Evolutionary conservation across 2,797 vertebrate species (phyloP), one percentile per base, ranked within the genome.

Genomic region (Enteromius radiatus): DNA sequence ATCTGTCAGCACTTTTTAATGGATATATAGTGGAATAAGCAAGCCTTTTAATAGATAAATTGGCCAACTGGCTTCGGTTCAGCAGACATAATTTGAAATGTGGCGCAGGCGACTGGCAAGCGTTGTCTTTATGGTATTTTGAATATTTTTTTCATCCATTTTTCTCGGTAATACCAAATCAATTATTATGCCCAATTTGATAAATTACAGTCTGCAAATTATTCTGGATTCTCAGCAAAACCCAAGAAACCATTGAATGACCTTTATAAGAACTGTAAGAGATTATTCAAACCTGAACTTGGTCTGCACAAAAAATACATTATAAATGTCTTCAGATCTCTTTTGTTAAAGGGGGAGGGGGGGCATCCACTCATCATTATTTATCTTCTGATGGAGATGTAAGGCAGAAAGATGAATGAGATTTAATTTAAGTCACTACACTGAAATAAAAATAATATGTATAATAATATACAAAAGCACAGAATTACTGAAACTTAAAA

Each of bases 71-170:
- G 91, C 90, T 36, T 76, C 10, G 1, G 15, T 86, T 88, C 86
- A 69, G 79, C 69, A 80, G 76, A 84, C 84, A 86, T 86, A 86
- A 84, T 82, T 86, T 85, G 85, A 86, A 91, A 90, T 84, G 87
- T 85, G 88, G 83, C 91, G 87, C 79, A 85, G 83, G 82, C 81
- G 80, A 87, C 71, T 87, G 89, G 89, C 81, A 81, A 85, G 81
- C 77, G 78, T 81, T 83, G 38, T 85, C 84, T 89, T 54, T 47
- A 82, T 33, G 84, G 85, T 85, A 83, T 85, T 87, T 88, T 89
- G 88, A 91, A 89, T 91, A 91, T 92, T 91, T 92, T 93, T 93
- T 94, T 92, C 91, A 93, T 92, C 91, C 89, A 78, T 80, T 82
- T 75, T 73, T 86, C 86, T 86, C 73, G 81, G 70, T 90, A 91